Conservation (phyloP, 2,888 invertebrate species). For the Vanessa cardui region DNA sequence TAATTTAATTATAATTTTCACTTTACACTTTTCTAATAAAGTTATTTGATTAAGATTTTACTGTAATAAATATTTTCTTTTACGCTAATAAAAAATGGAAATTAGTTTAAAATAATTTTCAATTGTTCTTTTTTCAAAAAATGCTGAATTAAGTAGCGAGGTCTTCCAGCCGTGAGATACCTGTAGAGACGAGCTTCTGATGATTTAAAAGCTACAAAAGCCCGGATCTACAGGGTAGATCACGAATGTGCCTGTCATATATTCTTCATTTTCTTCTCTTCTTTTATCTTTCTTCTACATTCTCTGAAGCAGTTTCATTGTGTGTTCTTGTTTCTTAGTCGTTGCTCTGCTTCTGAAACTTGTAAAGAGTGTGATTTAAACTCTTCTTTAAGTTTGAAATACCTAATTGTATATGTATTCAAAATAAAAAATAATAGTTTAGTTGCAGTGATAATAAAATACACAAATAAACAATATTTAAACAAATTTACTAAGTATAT, state of each 20-base stretch:
- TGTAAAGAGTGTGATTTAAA: slow-evolving; percentile 11
- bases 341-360: slow-evolving; percentile 23
- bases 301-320: neutral
- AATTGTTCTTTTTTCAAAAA: slow-evolving; percentile 27
- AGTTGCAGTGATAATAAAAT: neutral
- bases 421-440: neutral
- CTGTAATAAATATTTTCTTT: neutral
- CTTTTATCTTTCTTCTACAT: neutral
- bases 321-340: neutral
- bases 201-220: slow-evolving; percentile 97
- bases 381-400: neutral
- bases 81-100: neutral
- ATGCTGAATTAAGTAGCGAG: slow-evolving; percentile 82
- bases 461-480: too few relatives aligned
- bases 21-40: too few relatives aligned
- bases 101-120: neutral
- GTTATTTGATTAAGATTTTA: too few relatives aligned
- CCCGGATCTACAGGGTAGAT: slow-evolving; percentile 99
- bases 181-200: slow-evolving; percentile 99
- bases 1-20: too few relatives aligned
- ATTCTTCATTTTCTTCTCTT: slow-evolving; percentile 24
- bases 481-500: too few relatives aligned
- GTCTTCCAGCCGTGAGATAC: slow-evolving; percentile 99
- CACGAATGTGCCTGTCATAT: slow-evolving; percentile 92
- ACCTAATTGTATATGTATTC: neutral